These are phyloP conservation scores for Rotaria socialis DNA, from an alignment of 2,888 invertebrate species.

Conservation along the genomic window DNA sequence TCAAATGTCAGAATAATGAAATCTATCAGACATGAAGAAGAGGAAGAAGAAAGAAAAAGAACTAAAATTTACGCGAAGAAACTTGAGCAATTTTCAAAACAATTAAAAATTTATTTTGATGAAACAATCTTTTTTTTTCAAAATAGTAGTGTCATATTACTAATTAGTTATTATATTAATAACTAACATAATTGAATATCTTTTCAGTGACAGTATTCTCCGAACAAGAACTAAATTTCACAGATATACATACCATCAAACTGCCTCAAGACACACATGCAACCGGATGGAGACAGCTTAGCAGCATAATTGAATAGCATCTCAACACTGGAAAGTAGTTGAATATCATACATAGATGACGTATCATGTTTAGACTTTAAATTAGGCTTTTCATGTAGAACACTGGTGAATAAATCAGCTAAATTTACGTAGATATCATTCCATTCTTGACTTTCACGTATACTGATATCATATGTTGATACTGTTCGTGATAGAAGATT, in stretches of 20 bases:
- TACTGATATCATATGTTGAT: not conserved
- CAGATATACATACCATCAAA: not conserved
- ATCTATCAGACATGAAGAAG: not conserved
- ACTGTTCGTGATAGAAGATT: constrained; percentile 8
- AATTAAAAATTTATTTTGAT: too few species aligned
- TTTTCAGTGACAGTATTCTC: not conserved
- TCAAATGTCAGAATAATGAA: not conserved
- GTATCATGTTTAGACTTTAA: not conserved
- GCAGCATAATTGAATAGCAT: not conserved
- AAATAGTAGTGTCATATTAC: not conserved
- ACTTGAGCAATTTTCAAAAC: not conserved
- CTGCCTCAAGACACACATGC: not conserved
- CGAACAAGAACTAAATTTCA: not conserved
- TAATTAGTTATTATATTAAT: not conserved
- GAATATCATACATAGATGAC: not conserved
- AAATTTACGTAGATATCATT: not conserved
- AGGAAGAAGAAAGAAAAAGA: not conserved
- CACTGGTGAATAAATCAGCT: not conserved
- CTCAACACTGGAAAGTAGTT: not conserved
- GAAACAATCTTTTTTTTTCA: not conserved
- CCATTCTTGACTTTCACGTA: not conserved
- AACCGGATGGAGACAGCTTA: not conserved
- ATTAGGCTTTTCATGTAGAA: not conserved
- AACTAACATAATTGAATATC: not conserved
- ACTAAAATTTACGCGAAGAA: not conserved